phyloP scores from a whole-genome alignment of 2,113 vertebrate genomes.

The Leptobrachium leishanense region DNA sequence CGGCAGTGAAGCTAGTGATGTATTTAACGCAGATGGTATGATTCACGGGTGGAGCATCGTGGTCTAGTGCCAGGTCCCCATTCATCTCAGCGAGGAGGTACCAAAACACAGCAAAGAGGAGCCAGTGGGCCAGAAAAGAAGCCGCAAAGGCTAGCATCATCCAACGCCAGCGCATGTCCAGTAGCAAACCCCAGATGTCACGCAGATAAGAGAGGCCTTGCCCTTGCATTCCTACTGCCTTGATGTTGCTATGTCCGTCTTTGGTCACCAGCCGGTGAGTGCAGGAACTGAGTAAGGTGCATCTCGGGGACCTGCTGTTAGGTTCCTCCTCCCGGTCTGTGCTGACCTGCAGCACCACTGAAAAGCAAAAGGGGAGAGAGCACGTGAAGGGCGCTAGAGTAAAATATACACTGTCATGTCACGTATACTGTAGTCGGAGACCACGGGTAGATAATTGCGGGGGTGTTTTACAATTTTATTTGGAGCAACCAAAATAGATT shows the following conservation, averaged over 20 bases:
- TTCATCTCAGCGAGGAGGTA: conserved; percentile 92
- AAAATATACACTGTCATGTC: too few species aligned
- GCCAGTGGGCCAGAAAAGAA: conserved; percentile 92
- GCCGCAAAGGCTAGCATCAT: conserved; percentile 90
- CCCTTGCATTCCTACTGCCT: conserved; percentile 64
- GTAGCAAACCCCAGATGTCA: conserved; percentile 89
- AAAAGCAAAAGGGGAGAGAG: conserved; percentile 9
- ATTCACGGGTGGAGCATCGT: conserved; percentile 84
- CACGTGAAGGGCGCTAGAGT: not conserved
- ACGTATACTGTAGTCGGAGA: too few species aligned
- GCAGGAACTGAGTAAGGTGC: conserved; percentile 74
- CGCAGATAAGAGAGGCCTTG: conserved; percentile 77
- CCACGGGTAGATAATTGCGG: too few species aligned
- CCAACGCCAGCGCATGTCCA: conserved; percentile 96
- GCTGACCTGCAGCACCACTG: conserved; percentile 53
- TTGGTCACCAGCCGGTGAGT: conserved; percentile 86
- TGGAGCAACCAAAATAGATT: too few species aligned
- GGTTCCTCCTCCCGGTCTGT: conserved; percentile 61
- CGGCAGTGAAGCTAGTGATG: conserved; percentile 92
- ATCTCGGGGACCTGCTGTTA: conserved; percentile 73
- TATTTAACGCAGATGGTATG: conserved; percentile 95
- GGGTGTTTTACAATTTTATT: too few species aligned
- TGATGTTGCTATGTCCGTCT: conserved; percentile 83
- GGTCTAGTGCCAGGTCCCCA: conserved; percentile 90
- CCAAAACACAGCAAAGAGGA: conserved; percentile 95